Conservation (phyloP, 2,888 invertebrate species). For the Pasiphila rectangulata region DNA sequence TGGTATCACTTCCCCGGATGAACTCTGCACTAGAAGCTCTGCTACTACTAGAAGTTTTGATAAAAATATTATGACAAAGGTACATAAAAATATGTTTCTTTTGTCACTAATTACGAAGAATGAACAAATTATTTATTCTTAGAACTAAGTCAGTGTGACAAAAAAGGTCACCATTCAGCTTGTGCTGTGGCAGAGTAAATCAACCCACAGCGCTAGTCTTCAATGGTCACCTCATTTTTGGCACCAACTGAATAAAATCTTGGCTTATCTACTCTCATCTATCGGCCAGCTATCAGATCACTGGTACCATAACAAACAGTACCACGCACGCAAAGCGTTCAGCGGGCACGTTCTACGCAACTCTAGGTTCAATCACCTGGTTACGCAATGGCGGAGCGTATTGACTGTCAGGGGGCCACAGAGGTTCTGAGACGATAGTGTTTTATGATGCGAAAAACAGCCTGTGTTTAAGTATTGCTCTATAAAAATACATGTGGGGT, state of each 20-base stretch:
- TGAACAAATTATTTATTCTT: too few species aligned
- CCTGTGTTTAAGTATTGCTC: neutral
- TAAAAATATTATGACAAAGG: too few species aligned
- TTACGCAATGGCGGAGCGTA: constrained; percentile 29
- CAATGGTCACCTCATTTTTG: neutral
- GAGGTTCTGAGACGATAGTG: constrained; percentile 4
- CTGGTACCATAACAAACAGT: constrained; percentile 15
- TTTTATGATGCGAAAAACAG: constrained; percentile 7
- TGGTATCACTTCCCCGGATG: too few species aligned
- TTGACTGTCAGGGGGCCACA: constrained; percentile 16
- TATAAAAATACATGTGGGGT: neutral
- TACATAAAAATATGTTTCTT: too few species aligned
- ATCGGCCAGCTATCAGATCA: constrained; percentile 10
- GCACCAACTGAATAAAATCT: neutral
- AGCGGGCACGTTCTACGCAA: constrained; percentile 26
- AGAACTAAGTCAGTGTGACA: too few species aligned
- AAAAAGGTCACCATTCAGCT: too few species aligned
- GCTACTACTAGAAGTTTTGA: too few species aligned
- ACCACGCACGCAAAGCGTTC: constrained; percentile 13
- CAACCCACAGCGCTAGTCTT: too few species aligned
- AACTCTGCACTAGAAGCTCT: too few species aligned
- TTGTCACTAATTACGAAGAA: too few species aligned
- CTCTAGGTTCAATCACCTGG: constrained; percentile 33
- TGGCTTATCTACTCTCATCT: constrained; percentile 2
- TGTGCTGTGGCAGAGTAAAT: too few species aligned